Conservation (phyloP, 2,797 vertebrate genomes). For the Neosilurus mollespiculum region DNA sequence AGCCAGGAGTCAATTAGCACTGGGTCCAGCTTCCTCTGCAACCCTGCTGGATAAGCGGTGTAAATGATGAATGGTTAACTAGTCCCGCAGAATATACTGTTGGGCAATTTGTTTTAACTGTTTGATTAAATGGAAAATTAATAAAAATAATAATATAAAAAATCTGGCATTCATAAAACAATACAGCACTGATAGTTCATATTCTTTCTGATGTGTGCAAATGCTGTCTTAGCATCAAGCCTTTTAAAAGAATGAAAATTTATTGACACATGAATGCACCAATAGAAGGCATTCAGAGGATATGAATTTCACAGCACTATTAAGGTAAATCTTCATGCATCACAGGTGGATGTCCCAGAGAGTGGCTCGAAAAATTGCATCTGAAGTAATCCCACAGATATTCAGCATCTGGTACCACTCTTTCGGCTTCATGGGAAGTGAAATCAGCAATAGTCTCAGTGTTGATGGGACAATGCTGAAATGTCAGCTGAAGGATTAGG, state of each 20-base stretch:
- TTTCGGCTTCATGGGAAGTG: slow-evolving; percentile 15
- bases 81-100: neutral
- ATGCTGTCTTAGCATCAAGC: neutral
- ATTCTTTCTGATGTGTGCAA: neutral
- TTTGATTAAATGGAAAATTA: neutral
- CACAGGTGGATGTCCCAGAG: neutral
- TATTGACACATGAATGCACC: neutral
- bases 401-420: slow-evolving; percentile 35
- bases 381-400: neutral
- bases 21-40: no score
- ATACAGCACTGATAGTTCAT: neutral
- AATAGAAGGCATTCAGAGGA: neutral
- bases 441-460: slow-evolving; percentile 8
- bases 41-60: no score
- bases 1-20: no score
- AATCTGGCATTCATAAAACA: neutral
- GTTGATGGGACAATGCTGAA: neutral
- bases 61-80: no score
- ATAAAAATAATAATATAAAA: neutral
- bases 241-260: neutral
- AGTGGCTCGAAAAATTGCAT: neutral
- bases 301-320: neutral
- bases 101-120: neutral
- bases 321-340: slow-evolving; percentile 2
- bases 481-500: slow-evolving; percentile 1